Conservation (phyloP, 1,140 invertebrate genomes). For the Limonius californicus region DNA sequence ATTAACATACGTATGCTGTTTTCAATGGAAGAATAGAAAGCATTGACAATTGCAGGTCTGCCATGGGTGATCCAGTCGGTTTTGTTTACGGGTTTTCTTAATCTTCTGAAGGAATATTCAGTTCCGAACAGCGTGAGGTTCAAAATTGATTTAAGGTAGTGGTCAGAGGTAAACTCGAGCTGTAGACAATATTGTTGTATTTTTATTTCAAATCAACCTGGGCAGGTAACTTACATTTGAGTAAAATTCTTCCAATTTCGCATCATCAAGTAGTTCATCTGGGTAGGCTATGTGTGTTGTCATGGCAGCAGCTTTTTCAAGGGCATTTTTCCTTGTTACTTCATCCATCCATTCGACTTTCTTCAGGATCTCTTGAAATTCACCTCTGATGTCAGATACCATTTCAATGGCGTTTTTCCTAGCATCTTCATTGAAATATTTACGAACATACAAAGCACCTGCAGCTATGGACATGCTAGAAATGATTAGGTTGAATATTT, state of each 20-base stretch:
- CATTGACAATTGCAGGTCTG: slow-evolving; percentile 64
- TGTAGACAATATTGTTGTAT: slow-evolving; percentile 42
- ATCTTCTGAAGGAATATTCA: slow-evolving; percentile 56
- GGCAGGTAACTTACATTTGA: slow-evolving; percentile 30
- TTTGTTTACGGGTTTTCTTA: slow-evolving; percentile 62
- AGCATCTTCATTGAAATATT: slow-evolving; percentile 54
- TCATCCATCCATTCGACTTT: slow-evolving; percentile 70
- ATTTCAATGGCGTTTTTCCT: slow-evolving; percentile 59
- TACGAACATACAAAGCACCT: slow-evolving; percentile 55
- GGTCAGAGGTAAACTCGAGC: slow-evolving; percentile 53
- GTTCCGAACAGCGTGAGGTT: slow-evolving; percentile 59
- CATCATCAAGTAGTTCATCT: slow-evolving; percentile 55
- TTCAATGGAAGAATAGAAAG: slow-evolving; percentile 62
- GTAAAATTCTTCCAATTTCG: slow-evolving; percentile 54
- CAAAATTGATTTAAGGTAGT: slow-evolving; percentile 57
- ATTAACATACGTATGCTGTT: slow-evolving; percentile 60
- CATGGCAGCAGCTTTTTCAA: slow-evolving; percentile 56
- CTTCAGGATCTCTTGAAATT: slow-evolving; percentile 56
- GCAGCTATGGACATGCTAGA: slow-evolving; percentile 44
- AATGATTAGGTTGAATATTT: background rate
- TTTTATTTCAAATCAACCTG: too few relatives aligned
- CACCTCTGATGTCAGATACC: slow-evolving; percentile 60
- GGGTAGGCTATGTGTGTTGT: slow-evolving; percentile 56
- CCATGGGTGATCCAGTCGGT: slow-evolving; percentile 64
- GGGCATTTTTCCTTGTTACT: slow-evolving; percentile 55